Base-by-base conservation (phyloP, 1,140 invertebrate genomes). In the Leptoteleia sp. region DNA sequence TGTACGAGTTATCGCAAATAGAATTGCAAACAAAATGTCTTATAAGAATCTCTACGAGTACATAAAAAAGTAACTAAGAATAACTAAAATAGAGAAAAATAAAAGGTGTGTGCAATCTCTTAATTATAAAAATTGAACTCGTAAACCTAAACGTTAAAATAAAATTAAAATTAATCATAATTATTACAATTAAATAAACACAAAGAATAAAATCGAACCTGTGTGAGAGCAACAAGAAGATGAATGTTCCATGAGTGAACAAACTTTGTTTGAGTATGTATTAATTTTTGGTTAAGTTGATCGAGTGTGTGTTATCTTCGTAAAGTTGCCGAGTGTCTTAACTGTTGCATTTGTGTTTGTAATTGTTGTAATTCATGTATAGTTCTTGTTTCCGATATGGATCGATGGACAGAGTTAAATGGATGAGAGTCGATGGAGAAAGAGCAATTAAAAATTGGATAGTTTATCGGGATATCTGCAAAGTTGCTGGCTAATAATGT, bases 131-230 rank as follows among this genome's bases (percentile, higher is more conserved):
- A n/a, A n/a, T n/a, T n/a, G n/a, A n/a, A n/a, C n/a, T n/a, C n/a
- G n/a, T n/a, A n/a, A n/a, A n/a, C n/a, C n/a, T n/a, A n/a, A n/a
- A n/a, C n/a, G n/a, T n/a, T n/a, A n/a, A n/a, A n/a, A n/a, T n/a
- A n/a, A n/a, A n/a, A n/a, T n/a, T n/a, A n/a, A n/a, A n/a, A n/a
- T n/a, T n/a, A n/a, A n/a, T n/a, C n/a, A n/a, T n/a, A n/a, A n/a
- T n/a, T n/a, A n/a, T n/a, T 37, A 48, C 27, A 38, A 31, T 38
- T 45, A 78, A 82, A 90, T 86, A 90, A 85, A 90, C 84, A 84
- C 88, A 89, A 90, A 87, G 86, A 90, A 91, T 87, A 73, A 70
- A 87, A 87, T 88, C 85, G 89, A 89, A 90, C 89, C 85, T 88
- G 86, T 86, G 85, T 80, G 87, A 88, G 82, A 38, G 11, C 22